phyloP scores from a whole-genome alignment of 2,888 invertebrate species.

The Vannuccia rotundouncinata region DNA sequence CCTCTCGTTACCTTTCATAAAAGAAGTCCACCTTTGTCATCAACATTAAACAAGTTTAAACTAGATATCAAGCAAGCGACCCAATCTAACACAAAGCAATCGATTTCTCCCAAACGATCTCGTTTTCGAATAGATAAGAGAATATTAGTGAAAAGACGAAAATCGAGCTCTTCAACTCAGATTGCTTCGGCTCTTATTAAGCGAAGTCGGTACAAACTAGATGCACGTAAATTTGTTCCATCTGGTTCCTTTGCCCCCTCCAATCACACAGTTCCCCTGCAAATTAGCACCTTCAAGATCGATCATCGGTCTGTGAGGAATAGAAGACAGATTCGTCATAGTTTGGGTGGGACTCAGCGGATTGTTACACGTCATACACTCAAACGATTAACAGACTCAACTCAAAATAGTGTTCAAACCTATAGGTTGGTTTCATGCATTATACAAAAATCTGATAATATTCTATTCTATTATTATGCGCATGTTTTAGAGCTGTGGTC shows the following conservation, averaged over 20 bases:
- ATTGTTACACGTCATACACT: neutral
- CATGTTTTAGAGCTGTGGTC: neutral
- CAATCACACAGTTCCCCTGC: too few relatives aligned
- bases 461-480: neutral
- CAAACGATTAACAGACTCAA: neutral
- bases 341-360: neutral
- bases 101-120: neutral
- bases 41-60: neutral
- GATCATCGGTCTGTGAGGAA: neutral
- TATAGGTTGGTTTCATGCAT: neutral
- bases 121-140: neutral
- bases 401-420: neutral
- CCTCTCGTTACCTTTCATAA: neutral
- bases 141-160: neutral
- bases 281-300: too few relatives aligned
- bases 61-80: neutral
- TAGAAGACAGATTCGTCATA: neutral
- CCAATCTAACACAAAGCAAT: neutral
- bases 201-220: neutral
- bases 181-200: neutral
- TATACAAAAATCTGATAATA: neutral
- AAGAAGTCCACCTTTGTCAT: neutral
- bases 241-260: too few relatives aligned
- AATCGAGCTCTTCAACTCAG: neutral
- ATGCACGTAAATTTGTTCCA: neutral